Evolutionary conservation across 2,797 vertebrate species (phyloP), one percentile per base, ranked within the genome.

Genomic region (Microhierax caerulescens): DNA sequence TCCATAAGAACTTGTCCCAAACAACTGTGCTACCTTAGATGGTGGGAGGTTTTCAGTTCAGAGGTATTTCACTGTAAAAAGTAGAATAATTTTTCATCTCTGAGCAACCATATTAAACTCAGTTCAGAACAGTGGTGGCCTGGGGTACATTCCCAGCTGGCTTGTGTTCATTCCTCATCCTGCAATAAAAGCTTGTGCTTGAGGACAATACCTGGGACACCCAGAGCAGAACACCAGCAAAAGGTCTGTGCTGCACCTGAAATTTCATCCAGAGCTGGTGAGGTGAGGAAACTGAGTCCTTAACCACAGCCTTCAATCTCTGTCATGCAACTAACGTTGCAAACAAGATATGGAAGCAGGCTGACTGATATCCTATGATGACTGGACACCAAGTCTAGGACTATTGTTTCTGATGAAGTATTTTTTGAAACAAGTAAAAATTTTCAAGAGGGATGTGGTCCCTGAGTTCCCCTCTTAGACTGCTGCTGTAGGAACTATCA

Each of bases 361-460:
- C 7, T 79, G n/a, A 37, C 9, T 37, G 28, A 18, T 34, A 47
- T 8, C 15, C 14, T 32, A 0, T 11, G 3, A 20, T 30, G 27
- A 16, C 45, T 14, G 34, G 36, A 41, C 8, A 13, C 2, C 37
- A 23, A 19, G 5, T 83, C 22, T 47, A 13, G 23, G 5, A 57
- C 8, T 34, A 4, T 7, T 43, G 8, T 32, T 85, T 84, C 43
- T 63, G n/a, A 28, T 27, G 2, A 54, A 68, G 19, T 24, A 2
- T 11, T 28, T 74, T 88, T 69, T 48, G 22, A 51, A 45, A 65
- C 25, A 34, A 67, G 32, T n/a, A 34, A 63, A 63, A 39, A 28
- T 39, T 91, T 82, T 36, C 4, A 15, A 30, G 15, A 30, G 18
- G 18, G 12, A 51, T 3, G 1, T 6, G 11, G 19, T 78, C 27